Evolutionary conservation across 2,113 vertebrate genomes (phyloP).

Genomic region (Megaptera novaeangliae): DNA sequence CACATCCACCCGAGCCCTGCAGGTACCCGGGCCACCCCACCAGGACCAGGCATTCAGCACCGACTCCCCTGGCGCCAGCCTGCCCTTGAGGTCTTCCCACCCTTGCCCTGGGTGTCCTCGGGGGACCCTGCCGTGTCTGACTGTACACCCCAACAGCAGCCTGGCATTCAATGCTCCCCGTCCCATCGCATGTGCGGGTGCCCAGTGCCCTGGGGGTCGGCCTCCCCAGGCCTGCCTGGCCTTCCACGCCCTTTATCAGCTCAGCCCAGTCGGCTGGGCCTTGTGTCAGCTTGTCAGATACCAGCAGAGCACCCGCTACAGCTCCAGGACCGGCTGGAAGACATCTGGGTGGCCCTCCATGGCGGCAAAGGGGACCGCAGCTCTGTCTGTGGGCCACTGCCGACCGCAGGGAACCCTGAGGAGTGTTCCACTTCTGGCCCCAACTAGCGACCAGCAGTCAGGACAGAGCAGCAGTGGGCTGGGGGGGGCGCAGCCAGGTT

Average conservation of each 20-base stretch:
- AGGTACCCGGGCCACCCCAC: too few species aligned
- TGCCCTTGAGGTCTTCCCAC: not conserved
- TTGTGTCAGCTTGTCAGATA: fast-evolving
- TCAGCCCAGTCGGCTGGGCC: fast-evolving
- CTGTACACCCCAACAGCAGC: fast-evolving
- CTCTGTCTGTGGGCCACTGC: not conserved
- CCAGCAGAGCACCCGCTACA: not conserved
- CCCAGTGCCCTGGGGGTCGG: fast-evolving
- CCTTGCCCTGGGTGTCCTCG: not conserved
- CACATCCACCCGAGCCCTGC: fast-evolving
- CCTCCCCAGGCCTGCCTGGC: not conserved
- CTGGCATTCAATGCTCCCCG: fast-evolving
- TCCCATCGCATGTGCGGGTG: fast-evolving
- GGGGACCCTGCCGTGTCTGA: fast-evolving
- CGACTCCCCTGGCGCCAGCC: fast-evolving
- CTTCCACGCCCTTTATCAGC: not conserved
- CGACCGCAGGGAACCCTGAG: not conserved
- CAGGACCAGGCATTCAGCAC: not conserved
- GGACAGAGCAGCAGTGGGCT: fast-evolving
- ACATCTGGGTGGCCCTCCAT: not conserved
- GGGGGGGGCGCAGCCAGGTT: not conserved
- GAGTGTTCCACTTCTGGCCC: too few species aligned
- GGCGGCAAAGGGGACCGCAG: too few species aligned
- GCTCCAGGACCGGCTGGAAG: not conserved
- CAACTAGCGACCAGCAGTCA: too few species aligned